Evolutionary conservation across 2,888 invertebrate species (phyloP).

Genomic region (Thymelicus lineola): DNA sequence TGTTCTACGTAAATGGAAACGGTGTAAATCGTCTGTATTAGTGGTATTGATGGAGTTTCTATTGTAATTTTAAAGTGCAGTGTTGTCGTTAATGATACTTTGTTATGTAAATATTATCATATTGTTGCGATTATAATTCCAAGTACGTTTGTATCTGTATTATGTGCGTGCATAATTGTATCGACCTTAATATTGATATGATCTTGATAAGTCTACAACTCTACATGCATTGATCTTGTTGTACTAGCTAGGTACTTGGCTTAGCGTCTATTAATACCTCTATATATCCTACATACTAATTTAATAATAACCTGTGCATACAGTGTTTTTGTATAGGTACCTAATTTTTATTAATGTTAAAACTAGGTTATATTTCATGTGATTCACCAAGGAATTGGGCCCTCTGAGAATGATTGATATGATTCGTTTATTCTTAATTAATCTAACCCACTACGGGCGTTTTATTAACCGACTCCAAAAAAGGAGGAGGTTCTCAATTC

Average conservation of each 20-base stretch:
- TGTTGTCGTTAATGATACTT: not conserved
- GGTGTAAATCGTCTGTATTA: not conserved
- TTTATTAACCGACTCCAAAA: too few species aligned
- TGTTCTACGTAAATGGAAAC: not conserved
- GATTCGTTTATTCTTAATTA: too few species aligned
- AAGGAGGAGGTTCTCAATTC: too few species aligned
- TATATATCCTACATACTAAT: too few species aligned
- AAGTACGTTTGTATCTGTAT: not conserved
- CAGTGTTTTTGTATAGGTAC: too few species aligned
- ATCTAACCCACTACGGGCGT: too few species aligned
- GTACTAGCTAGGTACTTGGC: not conserved
- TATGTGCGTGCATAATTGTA: not conserved
- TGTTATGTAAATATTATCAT: conserved; percentile 4
- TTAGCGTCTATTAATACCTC: not conserved
- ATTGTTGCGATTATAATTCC: conserved; percentile 1
- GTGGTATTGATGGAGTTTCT: too few species aligned
- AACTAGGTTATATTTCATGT: too few species aligned
- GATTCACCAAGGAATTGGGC: too few species aligned
- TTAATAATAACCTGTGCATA: too few species aligned
- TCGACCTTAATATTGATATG: conserved; percentile 3
- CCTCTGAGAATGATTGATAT: too few species aligned
- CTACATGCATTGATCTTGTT: conserved; percentile 1
- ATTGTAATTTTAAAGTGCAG: not conserved
- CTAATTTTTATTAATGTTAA: too few species aligned
- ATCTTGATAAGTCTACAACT: not conserved